Base-by-base conservation (phyloP, 2,888 invertebrate genomes). In the Philereme transversata region DNA sequence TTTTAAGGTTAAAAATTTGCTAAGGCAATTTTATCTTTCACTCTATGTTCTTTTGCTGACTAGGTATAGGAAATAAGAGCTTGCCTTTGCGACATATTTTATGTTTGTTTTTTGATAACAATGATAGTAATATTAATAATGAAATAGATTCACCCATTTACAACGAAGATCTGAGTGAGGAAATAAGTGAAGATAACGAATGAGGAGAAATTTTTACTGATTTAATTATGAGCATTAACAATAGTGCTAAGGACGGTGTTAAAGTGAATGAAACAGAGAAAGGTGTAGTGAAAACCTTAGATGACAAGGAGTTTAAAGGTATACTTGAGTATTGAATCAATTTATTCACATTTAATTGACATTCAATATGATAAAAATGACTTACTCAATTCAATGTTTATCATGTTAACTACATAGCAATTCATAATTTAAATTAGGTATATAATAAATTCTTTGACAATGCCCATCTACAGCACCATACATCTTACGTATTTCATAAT, bases 261-360 rank as follows among this genome's bases (percentile, higher is more conserved):
- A 50, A 48, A 40, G 35, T 35, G 40, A 56, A 48, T 3, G 45
- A 49, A 38, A 35, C 45, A 49, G 47, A 59, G 10, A 47, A 50
- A 10, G 46, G 46, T 57, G 51, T 60, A 51, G 50, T 44, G 55
- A 58, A 69, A 36, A 34, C 46, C 22, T 55, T 61, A 54, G 61
- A 66, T 41, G 49, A 55, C 36, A 46, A 55, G 8, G 59, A 59
- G 33, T 69, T 66, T 58, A 65, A 64, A 64, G 65, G 65, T 66
- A 60, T n/a, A 7, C 4, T 34, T 22, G 4, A 46, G 22, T 11
- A 49, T 41, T 4, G n/a, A 34, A 44, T 41, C 41, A 44, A 4
- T 36, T 47, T 44, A 10, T 22, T 22, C 1, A 22, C 22, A 22
- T 22, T 22, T 22, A 22, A 22, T 22, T 22, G 1, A 22, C 1